A percentile compares a stretch with the other conserved stretches of the same genome.
phyloP scores from a whole-genome alignment of 2,888 invertebrate species.

The Cremastinae sp. region DNA sequence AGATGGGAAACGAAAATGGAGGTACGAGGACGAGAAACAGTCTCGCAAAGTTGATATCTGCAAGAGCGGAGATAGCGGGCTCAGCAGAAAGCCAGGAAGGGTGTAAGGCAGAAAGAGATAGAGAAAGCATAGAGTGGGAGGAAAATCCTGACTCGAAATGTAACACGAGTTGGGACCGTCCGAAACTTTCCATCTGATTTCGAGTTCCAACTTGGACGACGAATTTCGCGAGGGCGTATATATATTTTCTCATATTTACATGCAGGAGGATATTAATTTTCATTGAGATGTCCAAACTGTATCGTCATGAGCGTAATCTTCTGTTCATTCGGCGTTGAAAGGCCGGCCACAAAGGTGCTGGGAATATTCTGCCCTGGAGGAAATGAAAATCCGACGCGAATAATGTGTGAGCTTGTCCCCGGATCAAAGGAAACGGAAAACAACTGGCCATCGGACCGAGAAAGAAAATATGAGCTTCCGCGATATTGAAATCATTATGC shows the following conservation, averaged over 20 bases:
- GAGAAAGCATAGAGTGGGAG: constrained; percentile 1
- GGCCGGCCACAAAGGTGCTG: no score
- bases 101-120: constrained; percentile 20
- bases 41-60: constrained; percentile 58
- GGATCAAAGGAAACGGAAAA: constrained; percentile 32
- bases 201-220: constrained; percentile 36
- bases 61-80: constrained; percentile 48
- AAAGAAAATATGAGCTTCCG: constrained; percentile 4
- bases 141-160: constrained; percentile 42
- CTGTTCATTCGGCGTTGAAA: no score
- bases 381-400: constrained; percentile 33
- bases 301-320: constrained; percentile 10
- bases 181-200: constrained; percentile 58
- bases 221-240: constrained; percentile 8
- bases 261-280: constrained; percentile 1
- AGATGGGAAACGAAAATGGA: constrained; percentile 5
- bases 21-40: constrained; percentile 24
- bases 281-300: no score
- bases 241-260: constrained; percentile 17
- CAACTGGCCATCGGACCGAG: constrained; percentile 17
- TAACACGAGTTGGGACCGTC: constrained; percentile 39
- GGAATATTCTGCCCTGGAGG: no score
- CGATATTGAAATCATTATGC: no score
- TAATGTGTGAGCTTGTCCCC: not conserved
- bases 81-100: constrained; percentile 26